Evolutionary conservation across 2,888 invertebrate genomes (phyloP).

Genomic region (Spialia ferax): DNA sequence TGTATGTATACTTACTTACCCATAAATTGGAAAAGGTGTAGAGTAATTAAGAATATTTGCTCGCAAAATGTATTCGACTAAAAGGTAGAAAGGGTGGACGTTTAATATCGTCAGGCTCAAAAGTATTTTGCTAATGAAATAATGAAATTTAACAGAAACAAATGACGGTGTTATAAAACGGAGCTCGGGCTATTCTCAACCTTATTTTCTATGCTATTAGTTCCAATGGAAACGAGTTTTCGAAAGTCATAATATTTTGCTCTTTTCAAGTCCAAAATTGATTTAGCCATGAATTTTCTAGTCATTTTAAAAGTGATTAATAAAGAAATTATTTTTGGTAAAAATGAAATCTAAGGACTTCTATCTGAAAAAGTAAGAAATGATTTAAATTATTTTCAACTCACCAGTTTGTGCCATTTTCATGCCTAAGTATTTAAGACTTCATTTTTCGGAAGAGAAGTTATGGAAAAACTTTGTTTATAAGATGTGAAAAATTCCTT

Average conservation of each 20-base stretch:
- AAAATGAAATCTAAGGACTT: too few relatives aligned
- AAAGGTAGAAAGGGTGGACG: slow-evolving; percentile 13
- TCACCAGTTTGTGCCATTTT: too few relatives aligned
- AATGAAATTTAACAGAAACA: slow-evolving; percentile 14
- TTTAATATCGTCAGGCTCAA: slow-evolving; percentile 12
- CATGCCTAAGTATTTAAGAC: too few relatives aligned
- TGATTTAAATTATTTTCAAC: too few relatives aligned
- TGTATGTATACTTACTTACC: not conserved
- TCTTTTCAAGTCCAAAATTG: not conserved
- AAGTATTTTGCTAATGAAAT: slow-evolving; percentile 12
- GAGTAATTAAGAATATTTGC: slow-evolving; percentile 5
- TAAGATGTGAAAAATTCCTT: too few relatives aligned
- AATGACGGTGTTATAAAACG: slow-evolving; percentile 1
- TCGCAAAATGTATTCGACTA: not conserved
- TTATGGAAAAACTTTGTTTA: too few relatives aligned
- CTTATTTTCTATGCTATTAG: not conserved
- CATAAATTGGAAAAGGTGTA: not conserved
- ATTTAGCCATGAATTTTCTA: not conserved
- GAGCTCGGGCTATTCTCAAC: not conserved
- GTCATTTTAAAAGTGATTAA: not conserved
- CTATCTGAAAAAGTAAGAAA: too few relatives aligned
- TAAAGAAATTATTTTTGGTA: not conserved
- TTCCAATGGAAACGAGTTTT: too few relatives aligned
- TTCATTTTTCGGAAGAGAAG: too few relatives aligned
- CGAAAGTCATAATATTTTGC: not conserved